Evolutionary conservation across 2,113 vertebrate species (phyloP), one percentile per base, ranked within the genome.

Genomic region (Typhlomys cinereus): DNA sequence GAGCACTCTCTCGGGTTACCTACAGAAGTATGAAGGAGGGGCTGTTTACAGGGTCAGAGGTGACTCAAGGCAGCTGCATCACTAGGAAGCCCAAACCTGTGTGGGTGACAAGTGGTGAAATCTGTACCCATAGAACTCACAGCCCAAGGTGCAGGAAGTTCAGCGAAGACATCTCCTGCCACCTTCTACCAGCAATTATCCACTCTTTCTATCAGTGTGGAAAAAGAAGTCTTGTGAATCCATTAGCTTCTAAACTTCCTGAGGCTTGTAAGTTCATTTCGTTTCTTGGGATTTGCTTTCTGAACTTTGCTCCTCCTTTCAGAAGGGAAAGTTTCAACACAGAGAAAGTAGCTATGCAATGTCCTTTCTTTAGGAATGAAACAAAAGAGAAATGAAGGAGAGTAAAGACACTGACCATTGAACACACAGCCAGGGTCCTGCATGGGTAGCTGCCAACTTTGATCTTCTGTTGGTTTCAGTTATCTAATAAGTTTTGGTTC

Each of bases 71-170:
- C 76, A 41, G 36, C 17, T 29, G 5, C 36, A 12, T 41, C 36
- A 36, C 76, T 41, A 25, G 15, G 41, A 80, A 12, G 36, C 39
- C 36, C 76, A 80, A 36, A n/a, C 29, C 25, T 41, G 14, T 54
- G 10, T 41, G 12, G 48, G 21, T 23, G 14, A 20, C 11, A 29
- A 39, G n/a, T 44, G 9, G 5, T 36, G 54, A 61, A 29, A 80
- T 36, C 2, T 11, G 9, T 1, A 6, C 4, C 8, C 18, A 4
- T 41, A 12, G 21, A 29, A 7, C 75, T 27, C 14, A 11, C 52
- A 27, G n/a, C 23, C 15, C 54, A 54, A 54, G 23, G n/a, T n/a
- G n/a, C n/a, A n/a, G n/a, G n/a, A n/a, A n/a, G n/a, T n/a, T n/a
- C n/a, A n/a, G n/a, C n/a, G n/a, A n/a, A n/a, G n/a, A n/a, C n/a